Conservation (phyloP, 2,888 invertebrate genomes). For the Adelognathus sp. region DNA sequence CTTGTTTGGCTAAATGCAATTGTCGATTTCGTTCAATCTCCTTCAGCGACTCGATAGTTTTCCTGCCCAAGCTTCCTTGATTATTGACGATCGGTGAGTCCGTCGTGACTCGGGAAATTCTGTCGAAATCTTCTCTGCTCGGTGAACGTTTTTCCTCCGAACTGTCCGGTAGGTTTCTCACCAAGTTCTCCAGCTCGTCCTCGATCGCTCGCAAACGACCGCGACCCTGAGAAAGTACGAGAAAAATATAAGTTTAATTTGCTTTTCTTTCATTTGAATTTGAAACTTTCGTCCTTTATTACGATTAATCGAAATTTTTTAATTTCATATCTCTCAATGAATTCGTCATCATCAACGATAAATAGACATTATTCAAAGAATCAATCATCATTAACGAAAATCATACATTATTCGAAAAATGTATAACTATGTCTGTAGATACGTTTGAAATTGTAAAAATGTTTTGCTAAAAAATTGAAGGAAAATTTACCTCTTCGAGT, state of each 20-base stretch:
- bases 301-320: no score
- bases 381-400: no score
- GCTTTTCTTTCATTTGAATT: not conserved
- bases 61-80: constrained; percentile 87
- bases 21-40: constrained; percentile 95
- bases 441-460: no score
- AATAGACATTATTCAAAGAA: no score
- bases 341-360: no score
- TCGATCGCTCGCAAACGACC: constrained; percentile 86
- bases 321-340: no score
- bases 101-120: constrained; percentile 93
- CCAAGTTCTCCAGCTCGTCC: constrained; percentile 83
- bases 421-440: no score
- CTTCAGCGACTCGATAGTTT: constrained; percentile 92
- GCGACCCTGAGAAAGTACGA: constrained; percentile 81
- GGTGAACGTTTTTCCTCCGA: constrained; percentile 82
- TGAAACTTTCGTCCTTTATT: no score
- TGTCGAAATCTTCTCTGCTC: constrained; percentile 93
- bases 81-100: constrained; percentile 88
- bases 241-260: not conserved
- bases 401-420: no score
- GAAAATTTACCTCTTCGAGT: constrained; percentile 88
- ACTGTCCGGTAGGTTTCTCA: constrained; percentile 72
- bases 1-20: constrained; percentile 94
- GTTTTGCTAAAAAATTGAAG: no score